Evolutionary conservation across 2,113 vertebrate genomes (phyloP).

Genomic region (Carassius auratus): DNA sequence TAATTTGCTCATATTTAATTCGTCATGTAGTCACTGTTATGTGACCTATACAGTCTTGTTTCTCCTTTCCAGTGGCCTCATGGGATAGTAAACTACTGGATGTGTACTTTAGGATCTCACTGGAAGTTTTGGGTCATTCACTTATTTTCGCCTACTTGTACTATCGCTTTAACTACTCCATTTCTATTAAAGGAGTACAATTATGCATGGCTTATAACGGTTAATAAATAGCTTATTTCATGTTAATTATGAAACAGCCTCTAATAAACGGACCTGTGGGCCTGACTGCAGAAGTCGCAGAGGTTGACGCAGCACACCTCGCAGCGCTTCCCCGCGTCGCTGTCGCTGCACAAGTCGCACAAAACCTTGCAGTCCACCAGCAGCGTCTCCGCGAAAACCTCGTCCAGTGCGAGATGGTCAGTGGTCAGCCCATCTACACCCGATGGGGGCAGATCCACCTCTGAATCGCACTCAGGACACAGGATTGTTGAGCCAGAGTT

Average conservation of each 20-base stretch:
- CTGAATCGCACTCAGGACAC: constrained; percentile 86
- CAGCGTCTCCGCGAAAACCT: constrained; percentile 81
- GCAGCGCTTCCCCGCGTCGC: constrained; percentile 82
- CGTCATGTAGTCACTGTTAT: no score
- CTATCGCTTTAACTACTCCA: not conserved
- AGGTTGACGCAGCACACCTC: constrained; percentile 83
- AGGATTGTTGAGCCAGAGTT: constrained; percentile 71
- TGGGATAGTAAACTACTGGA: no score
- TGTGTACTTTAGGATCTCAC: no score
- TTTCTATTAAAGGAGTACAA: not conserved
- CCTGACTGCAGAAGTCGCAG: constrained; percentile 91
- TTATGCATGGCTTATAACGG: not conserved
- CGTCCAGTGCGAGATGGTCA: constrained; percentile 84
- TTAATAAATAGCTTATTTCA: not conserved
- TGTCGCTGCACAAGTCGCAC: constrained; percentile 87
- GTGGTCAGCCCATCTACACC: constrained; percentile 79
- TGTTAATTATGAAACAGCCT: not conserved
- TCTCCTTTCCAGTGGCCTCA: no score
- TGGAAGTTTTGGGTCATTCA: no score
- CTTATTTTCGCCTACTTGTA: no score
- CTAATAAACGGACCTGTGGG: constrained; percentile 81
- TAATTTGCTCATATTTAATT: no score
- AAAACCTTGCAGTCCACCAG: constrained; percentile 70
- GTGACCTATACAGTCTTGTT: no score
- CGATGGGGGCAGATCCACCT: constrained; percentile 81